phyloP scores from a whole-genome alignment of 2,797 vertebrate species.

The Graptemys geographica region DNA sequence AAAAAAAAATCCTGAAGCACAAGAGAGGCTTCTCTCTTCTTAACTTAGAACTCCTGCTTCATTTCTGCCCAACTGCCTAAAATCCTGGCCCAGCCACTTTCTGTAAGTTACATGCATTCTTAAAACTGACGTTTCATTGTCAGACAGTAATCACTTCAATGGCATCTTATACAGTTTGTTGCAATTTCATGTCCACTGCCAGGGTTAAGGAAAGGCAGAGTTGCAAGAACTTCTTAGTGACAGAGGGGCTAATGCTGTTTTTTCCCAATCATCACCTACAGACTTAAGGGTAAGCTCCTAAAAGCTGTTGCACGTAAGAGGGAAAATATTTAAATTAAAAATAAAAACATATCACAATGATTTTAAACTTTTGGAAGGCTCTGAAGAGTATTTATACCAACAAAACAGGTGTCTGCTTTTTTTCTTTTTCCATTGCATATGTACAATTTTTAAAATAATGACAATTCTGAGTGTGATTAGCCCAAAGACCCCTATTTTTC shows the following conservation, averaged over 20 bases:
- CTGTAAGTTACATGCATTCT: neutral
- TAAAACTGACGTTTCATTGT: neutral
- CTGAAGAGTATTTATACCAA: neutral
- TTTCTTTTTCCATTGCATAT: neutral
- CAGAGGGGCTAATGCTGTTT: neutral
- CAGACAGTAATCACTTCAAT: neutral
- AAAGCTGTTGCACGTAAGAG: neutral
- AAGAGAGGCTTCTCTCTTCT: neutral
- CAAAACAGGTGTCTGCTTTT: neutral
- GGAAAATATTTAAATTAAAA: neutral
- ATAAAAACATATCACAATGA: neutral
- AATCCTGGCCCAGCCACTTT: neutral
- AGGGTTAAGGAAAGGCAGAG: neutral
- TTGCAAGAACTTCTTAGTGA: neutral
- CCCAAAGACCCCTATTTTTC: neutral
- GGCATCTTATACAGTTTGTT: neutral
- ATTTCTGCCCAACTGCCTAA: neutral
- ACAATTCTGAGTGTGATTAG: neutral
- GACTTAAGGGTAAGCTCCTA: neutral
- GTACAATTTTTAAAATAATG: neutral
- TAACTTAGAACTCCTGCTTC: neutral
- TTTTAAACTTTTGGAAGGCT: neutral
- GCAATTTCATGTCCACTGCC: neutral
- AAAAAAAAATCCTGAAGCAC: neutral
- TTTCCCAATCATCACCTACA: neutral